These are phyloP conservation scores for Nasonia oneida DNA, from an alignment of 2,888 invertebrate species.

Conservation along the genomic window DNA sequence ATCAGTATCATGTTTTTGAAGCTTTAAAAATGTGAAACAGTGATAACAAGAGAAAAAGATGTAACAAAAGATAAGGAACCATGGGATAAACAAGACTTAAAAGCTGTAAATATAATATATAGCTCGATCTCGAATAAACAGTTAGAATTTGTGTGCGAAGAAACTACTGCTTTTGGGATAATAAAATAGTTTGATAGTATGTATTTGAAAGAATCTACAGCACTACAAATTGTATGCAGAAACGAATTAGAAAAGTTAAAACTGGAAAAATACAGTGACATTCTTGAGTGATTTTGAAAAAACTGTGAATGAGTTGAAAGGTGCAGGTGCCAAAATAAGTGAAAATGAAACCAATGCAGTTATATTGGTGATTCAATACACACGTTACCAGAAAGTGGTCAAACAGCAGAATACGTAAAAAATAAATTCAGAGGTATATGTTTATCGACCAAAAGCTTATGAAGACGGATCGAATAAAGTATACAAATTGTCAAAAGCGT, in stretches of 20 bases:
- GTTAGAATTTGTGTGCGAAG: not conserved
- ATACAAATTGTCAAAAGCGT: too few species aligned
- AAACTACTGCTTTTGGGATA: not conserved
- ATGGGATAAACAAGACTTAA: conserved; percentile 46
- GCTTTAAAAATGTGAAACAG: conserved; percentile 47
- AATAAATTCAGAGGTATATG: too few species aligned
- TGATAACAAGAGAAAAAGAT: not conserved
- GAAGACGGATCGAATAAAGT: too few species aligned
- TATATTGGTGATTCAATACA: too few species aligned
- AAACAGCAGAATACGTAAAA: too few species aligned
- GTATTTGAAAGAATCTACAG: not conserved
- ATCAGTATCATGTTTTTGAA: conserved; percentile 60
- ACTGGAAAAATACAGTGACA: not conserved
- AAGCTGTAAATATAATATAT: conserved; percentile 65
- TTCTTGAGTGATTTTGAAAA: too few species aligned
- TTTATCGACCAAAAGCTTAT: too few species aligned
- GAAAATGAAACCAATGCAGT: too few species aligned
- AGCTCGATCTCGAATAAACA: conserved; percentile 27
- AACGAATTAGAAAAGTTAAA: not conserved
- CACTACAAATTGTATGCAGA: too few species aligned
- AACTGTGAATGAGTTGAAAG: too few species aligned
- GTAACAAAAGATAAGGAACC: not conserved
- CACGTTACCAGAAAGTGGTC: too few species aligned
- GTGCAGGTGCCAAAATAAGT: too few species aligned
- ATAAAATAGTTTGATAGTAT: not conserved